Evolutionary conservation across 1,140 invertebrate species (phyloP), one percentile per base, ranked within the genome.

Genomic region (Hylyphantes graminicola): DNA sequence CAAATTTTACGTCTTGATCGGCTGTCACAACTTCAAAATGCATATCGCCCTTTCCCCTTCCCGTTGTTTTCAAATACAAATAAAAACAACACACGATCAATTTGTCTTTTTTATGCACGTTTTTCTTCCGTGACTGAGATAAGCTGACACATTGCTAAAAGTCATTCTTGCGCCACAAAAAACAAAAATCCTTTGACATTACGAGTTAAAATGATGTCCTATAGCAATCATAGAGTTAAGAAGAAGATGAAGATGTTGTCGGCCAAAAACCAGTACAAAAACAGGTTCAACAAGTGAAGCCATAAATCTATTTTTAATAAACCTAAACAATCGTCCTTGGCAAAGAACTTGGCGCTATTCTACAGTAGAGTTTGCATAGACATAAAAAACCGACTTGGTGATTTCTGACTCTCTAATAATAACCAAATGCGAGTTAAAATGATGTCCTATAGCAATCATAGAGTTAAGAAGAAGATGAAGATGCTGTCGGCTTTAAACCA

Each of bases 41-140:
- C 54, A 17, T 54, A n/a, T 17, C 50, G 68, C 51, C 51, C 50
- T 70, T 70, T 59, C n/a, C 57, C n/a, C 12, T 9, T 19, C 13
- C 68, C 15, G 54, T 70, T 8, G 68, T 53, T 70, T 19, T 19
- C 8, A 51, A 70, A 70, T 70, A 48, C 51, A n/a, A 51, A 55
- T 70, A 74, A 55, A 74, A 74, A 74, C 72, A 74, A 55, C 55
- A 74, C 2, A 55, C 53, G 72, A 74, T 74, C 72, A 59, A 57
- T 74, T 74, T 74, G 72, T 74, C 72, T 74, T 74, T 74, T 74
- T 74, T 74, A 74, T 74, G 72, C 72, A 55, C 72, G 11, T 74
- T 74, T 74, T 74, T 35, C 72, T 59, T 17, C 55, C 51, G 54
- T 74, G 55, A 15, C 55, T 13, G 11, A 74, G 72, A 74, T 74